phyloP scores from a whole-genome alignment of 2,113 vertebrate genomes.

The Clarias macrocephalus region DNA sequence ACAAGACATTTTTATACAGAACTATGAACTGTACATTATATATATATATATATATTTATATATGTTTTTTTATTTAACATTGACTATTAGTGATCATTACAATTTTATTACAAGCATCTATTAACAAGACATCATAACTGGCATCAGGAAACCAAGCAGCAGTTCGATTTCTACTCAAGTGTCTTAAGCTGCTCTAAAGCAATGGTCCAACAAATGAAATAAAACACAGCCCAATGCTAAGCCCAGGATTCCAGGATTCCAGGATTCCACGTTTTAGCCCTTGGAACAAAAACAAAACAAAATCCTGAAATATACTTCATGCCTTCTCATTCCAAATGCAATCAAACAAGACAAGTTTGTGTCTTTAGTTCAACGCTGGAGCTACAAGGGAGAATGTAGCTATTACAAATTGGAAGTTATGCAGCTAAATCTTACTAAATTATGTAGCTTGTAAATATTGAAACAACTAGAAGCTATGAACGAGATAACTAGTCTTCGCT shows the following conservation, averaged over 20 bases:
- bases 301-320: not conserved
- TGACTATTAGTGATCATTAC: conserved; percentile 68
- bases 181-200: conserved; percentile 59
- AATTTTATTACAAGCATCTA: conserved; percentile 68
- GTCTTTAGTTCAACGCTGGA: not conserved
- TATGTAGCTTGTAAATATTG: not conserved
- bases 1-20: conserved; percentile 59
- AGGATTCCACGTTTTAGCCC: conserved; percentile 16
- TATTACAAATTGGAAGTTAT: not conserved
- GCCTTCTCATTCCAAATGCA: not conserved
- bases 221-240: conserved; percentile 47
- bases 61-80: conserved; percentile 53
- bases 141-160: conserved; percentile 59
- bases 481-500: not conserved
- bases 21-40: conserved; percentile 66
- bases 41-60: no score
- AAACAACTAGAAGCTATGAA: not conserved
- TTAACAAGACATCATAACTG: conserved; percentile 60
- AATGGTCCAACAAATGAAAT: conserved; percentile 44
- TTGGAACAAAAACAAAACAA: not conserved
- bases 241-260: conserved; percentile 53
- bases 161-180: conserved; percentile 52
- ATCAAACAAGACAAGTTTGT: not conserved
- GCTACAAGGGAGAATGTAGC: not conserved
- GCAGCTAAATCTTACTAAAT: not conserved